phyloP scores from a whole-genome alignment of 2,888 invertebrate species.

The Drosophila eohydei region DNA sequence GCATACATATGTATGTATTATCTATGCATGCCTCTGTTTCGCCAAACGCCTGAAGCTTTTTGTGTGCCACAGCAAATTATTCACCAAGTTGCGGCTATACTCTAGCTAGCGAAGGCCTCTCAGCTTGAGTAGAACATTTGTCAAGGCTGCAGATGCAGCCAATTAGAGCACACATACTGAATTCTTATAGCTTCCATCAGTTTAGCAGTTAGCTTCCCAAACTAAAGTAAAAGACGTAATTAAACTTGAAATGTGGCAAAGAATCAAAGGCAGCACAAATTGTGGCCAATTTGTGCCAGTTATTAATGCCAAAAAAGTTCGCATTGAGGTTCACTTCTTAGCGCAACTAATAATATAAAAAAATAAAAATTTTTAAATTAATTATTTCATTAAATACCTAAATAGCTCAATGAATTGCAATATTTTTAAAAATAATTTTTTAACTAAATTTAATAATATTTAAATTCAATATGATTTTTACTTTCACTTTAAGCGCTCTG shows the following conservation, averaged over 20 bases:
- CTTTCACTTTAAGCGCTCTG: too few species aligned
- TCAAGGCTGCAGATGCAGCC: neutral
- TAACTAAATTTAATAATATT: too few species aligned
- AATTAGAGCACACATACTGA: slow-evolving; percentile 1
- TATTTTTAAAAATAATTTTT: too few species aligned
- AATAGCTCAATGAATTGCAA: too few species aligned
- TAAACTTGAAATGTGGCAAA: neutral
- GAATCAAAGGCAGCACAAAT: neutral
- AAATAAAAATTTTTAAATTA: too few species aligned
- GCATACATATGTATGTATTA: slow-evolving; percentile 43
- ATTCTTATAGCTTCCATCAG: neutral
- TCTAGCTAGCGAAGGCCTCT: slow-evolving; percentile 25
- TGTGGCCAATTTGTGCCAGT: neutral
- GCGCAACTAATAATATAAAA: too few species aligned
- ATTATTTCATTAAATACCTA: too few species aligned
- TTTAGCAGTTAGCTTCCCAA: neutral
- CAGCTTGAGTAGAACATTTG: slow-evolving; percentile 11
- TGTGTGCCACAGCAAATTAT: slow-evolving; percentile 65
- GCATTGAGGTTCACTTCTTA: too few species aligned
- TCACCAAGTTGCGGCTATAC: slow-evolving; percentile 59
- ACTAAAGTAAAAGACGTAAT: neutral
- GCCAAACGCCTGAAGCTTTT: slow-evolving; percentile 62
- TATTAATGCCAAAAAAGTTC: neutral
- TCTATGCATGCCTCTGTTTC: slow-evolving; percentile 54
- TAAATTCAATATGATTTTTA: too few species aligned